Evolutionary conservation across 2,113 vertebrate genomes (phyloP), one percentile per base, ranked within the genome.

Genomic region (Thunnus thynnus): DNA sequence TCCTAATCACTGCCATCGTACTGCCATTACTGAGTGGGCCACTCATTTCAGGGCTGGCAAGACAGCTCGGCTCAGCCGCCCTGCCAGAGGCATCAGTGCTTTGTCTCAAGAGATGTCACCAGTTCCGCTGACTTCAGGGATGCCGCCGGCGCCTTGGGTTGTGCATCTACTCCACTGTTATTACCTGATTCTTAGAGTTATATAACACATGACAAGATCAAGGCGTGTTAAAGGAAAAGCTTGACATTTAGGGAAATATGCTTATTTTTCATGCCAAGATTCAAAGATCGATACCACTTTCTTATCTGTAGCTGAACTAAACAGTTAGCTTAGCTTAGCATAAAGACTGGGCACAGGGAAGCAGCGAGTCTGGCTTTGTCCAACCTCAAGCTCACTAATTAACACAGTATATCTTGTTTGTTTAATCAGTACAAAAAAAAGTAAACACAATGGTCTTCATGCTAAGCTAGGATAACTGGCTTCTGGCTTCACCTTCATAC

Each of bases 1-100:
- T 74, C 62, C 76, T 89, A 86, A 91, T 92, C 86, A 80, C 84
- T 68, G 68, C 83, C 76, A 82, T 89, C 54, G 48, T 55, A 58
- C 76, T 68, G 57, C 83, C 80, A 87, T 91, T 90, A 91, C 74
- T 69, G 88, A 84, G 90, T 62, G 69, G 76, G 67, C 62, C 63
- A 14, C 81, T 88, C 81, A 56, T 89, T 86, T 86, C 61, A 69
- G 78, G 64, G 57, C 77, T 91, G 88, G 85, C 86, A 83, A 47
- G 80, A 74, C 76, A 20, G 62, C 84, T 81, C 82, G 17, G 78
- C 68, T 76, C 48, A 3, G 50, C 72, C 4, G 62, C 50, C 78
- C 69, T 78, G 86, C 85, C 88, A 92, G 78, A 82, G 50, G 75
- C 55, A 12, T 3, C 55, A 12, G 70, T 68, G 73, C 78, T 89